Conservation (phyloP, 2,113 vertebrate genomes). For the Psophia crepitans region DNA sequence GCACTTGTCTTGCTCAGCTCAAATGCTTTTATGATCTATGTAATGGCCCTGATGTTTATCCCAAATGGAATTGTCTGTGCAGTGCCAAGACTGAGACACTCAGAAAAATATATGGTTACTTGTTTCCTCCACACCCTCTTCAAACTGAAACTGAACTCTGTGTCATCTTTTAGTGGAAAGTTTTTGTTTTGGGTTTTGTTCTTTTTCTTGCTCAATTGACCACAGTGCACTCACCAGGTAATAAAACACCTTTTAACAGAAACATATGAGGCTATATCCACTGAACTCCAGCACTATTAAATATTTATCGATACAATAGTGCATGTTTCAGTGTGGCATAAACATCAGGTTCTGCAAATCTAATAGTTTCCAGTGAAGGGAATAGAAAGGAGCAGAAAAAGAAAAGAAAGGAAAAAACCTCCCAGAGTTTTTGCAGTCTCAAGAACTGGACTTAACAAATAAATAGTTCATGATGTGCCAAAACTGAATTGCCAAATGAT, state of each 20-base stretch:
- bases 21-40: constrained; percentile 51
- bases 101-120: constrained; percentile 49
- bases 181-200: neutral
- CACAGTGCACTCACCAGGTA: constrained; percentile 33
- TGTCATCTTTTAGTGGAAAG: constrained; percentile 49
- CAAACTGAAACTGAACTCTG: constrained; percentile 60
- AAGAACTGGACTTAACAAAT: constrained; percentile 70
- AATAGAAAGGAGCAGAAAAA: neutral
- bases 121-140: constrained; percentile 8
- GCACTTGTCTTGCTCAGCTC: neutral
- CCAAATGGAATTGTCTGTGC: constrained; percentile 51
- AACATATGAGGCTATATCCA: constrained; percentile 52
- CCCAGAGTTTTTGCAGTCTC: constrained; percentile 38
- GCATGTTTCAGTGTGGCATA: constrained; percentile 52
- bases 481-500: constrained; percentile 74
- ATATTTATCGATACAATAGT: constrained; percentile 72
- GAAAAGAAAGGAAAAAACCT: constrained; percentile 33
- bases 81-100: neutral
- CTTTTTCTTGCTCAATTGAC: constrained; percentile 30
- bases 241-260: constrained; percentile 72
- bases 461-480: constrained; percentile 75
- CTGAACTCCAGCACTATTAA: constrained; percentile 58
- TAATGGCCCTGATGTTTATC: constrained; percentile 22
- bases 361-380: constrained; percentile 64
- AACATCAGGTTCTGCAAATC: constrained; percentile 62